These are phyloP conservation scores for Orycteropus afer DNA, from an alignment of 2,113 vertebrate species.

Conservation along the genomic window DNA sequence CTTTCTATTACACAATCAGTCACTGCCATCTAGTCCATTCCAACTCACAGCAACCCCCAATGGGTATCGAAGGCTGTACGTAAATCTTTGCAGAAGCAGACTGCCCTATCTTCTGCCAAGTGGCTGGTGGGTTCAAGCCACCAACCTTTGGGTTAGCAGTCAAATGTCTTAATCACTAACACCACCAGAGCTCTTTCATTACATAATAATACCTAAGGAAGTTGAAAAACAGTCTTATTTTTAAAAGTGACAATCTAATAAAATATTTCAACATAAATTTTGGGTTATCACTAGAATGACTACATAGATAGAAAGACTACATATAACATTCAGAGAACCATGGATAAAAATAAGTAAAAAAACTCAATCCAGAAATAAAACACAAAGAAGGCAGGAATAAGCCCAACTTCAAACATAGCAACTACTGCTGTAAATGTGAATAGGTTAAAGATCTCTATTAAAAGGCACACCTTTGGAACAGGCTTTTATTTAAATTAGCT, in stretches of 20 bases:
- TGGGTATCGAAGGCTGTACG: no score
- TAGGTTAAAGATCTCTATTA: background rate
- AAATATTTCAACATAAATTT: background rate
- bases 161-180: no score
- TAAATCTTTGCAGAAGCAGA: no score
- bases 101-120: no score
- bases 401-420: background rate
- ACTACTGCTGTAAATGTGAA: background rate
- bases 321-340: background rate
- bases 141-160: no score
- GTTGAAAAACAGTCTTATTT: background rate
- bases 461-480: background rate
- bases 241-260: background rate
- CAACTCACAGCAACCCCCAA: no score
- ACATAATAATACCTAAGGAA: background rate
- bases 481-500: background rate
- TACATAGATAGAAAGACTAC: background rate
- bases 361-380: conserved; percentile 5
- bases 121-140: no score
- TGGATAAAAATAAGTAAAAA: background rate
- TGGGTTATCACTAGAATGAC: background rate
- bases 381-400: background rate
- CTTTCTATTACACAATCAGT: background rate
- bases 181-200: no score
- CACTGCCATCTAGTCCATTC: no score